These are phyloP conservation scores for Tetragnatha versicolor DNA, from an alignment of 1,140 invertebrate species.

Conservation along the genomic window DNA sequence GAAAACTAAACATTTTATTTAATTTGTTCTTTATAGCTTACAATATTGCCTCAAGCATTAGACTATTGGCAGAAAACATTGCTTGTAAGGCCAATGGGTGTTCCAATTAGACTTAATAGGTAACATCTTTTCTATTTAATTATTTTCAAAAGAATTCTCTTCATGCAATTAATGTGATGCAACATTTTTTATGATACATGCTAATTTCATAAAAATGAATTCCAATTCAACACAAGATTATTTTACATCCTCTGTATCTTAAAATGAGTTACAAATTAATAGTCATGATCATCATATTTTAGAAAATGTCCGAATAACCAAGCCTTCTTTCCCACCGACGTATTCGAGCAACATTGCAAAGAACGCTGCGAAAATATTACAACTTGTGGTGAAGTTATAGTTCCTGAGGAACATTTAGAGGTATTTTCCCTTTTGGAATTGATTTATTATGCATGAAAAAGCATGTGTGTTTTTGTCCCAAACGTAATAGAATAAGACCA, in stretches of 20 bases:
- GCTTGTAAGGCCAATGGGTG: slow-evolving; percentile 82
- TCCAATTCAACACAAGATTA: too few species aligned
- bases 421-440: slow-evolving; percentile 65
- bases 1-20: neutral
- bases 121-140: slow-evolving; percentile 63
- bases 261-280: neutral
- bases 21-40: slow-evolving; percentile 74
- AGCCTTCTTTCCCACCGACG: slow-evolving; percentile 65
- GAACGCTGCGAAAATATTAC: slow-evolving; percentile 82
- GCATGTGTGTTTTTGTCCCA: too few species aligned
- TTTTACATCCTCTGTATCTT: too few species aligned
- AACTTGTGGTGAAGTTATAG: slow-evolving; percentile 91
- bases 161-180: neutral
- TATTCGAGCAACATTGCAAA: slow-evolving; percentile 83
- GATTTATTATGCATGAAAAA: too few species aligned
- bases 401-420: slow-evolving; percentile 90
- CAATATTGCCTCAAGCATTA: slow-evolving; percentile 87
- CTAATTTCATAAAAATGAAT: too few species aligned
- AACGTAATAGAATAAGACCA: too few species aligned
- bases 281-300: neutral
- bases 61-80: slow-evolving; percentile 92
- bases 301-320: slow-evolving; percentile 69
- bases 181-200: neutral
- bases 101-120: slow-evolving; percentile 85
- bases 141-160: neutral